Conservation (phyloP, 53 echinoderm and acorn worm genomes). For the Echinometra lucunter region DNA sequence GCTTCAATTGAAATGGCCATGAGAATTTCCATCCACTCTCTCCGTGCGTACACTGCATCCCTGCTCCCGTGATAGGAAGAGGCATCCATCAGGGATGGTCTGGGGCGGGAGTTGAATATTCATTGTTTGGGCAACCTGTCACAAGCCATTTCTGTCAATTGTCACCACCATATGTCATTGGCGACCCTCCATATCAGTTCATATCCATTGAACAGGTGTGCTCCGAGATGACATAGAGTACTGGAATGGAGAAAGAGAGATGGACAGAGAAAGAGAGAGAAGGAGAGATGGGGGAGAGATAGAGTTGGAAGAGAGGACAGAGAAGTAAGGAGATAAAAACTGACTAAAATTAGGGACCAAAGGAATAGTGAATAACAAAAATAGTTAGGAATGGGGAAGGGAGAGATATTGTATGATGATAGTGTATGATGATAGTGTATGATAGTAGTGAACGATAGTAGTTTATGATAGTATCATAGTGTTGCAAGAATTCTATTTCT, state of each 20-base stretch:
- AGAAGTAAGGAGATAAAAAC: too few relatives aligned
- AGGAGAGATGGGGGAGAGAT: background rate
- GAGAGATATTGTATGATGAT: too few relatives aligned
- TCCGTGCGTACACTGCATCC: background rate
- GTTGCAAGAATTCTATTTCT: too few relatives aligned
- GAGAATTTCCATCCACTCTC: background rate
- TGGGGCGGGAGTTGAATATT: conserved; percentile 44
- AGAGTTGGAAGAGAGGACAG: background rate
- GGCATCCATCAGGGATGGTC: conserved; percentile 1
- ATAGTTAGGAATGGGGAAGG: too few relatives aligned
- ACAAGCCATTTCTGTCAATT: conserved; percentile 6
- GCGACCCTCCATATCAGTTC: background rate
- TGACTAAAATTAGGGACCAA: too few relatives aligned
- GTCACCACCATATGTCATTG: conserved; percentile 39
- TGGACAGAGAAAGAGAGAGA: background rate
- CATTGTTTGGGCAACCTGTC: conserved; percentile 48
- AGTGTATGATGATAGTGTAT: too few relatives aligned
- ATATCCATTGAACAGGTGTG: conserved; percentile 38
- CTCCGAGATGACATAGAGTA: background rate
- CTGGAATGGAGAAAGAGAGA: background rate
- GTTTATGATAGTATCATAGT: too few relatives aligned
- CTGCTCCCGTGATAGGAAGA: conserved; percentile 11
- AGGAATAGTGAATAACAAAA: too few relatives aligned
- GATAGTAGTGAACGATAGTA: background rate
- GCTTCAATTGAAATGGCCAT: conserved; percentile 22